Base-by-base conservation (phyloP, 1,140 invertebrate genomes). In the Copidosoma floridanum region DNA sequence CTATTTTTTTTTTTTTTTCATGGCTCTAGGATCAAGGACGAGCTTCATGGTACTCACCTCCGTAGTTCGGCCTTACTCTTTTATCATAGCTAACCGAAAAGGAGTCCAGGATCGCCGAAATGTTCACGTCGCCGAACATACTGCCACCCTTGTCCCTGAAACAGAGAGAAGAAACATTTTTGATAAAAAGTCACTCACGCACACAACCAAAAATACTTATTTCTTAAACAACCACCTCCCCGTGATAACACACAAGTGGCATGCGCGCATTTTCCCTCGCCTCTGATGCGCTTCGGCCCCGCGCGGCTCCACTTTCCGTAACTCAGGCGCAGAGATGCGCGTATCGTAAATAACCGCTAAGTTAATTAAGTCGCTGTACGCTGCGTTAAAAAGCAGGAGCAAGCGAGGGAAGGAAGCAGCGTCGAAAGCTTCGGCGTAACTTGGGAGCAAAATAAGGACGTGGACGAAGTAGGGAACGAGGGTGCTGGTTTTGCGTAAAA, bases 41-140 rank as follows among this genome's bases (percentile, higher is more conserved):
- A n/a, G n/a, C n/a, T n/a, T n/a, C 6, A 32, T 56, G 26, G 43
- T 71, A 89, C 92, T 89, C 85, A 94, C 94, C 94, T 89, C 94
- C 94, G 83, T 97, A 97, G 82, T 95, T 95, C 74, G 95, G 95
- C 84, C 94, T 91, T 86, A 97, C 91, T 88, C 95, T 88, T 88
- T 97, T 97, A 85, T 97, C 95, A 83, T 97, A 97, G 83, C 91
- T 94, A 76, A 90, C 88, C 78, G 91, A 93, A 80, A 95, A 91
- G 66, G 90, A 93, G 83, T 96, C 92, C 77, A 96, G 82, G 75
- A 95, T 95, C 73, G 89, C 89, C 62, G 93, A 94, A 82, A 96
- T 94, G 83, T 95, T 95, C 72, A 93, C 91, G 78, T 92, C 91
- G 67, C 89, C 89, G 71, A 90, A 82, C 87, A 90, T 90, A 71